These are phyloP conservation scores for Ichneumon xanthorius DNA, from an alignment of 2,888 invertebrate species.

Conservation along the genomic window DNA sequence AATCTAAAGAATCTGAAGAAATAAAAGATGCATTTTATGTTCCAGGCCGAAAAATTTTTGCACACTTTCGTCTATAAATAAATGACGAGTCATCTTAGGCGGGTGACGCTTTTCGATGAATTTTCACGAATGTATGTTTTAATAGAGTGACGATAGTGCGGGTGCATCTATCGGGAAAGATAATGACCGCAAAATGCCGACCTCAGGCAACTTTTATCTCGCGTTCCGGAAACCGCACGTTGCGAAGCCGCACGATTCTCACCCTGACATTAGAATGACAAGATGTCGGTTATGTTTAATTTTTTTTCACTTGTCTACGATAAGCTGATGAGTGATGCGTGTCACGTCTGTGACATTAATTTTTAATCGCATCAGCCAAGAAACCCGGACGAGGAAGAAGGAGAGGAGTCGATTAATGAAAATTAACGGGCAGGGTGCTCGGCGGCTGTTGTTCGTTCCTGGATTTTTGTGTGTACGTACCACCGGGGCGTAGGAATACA, in stretches of 20 bases:
- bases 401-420: neutral
- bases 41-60: neutral
- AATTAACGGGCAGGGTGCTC: conserved; percentile 26
- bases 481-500: conserved; percentile 80
- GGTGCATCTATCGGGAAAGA: conserved; percentile 5
- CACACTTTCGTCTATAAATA: conserved; percentile 3
- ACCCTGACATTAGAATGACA: conserved; percentile 25
- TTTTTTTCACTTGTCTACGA: neutral
- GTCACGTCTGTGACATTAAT: conserved; percentile 1
- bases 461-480: conserved; percentile 63
- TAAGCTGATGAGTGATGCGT: neutral
- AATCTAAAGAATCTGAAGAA: neutral
- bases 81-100: neutral
- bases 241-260: conserved; percentile 11
- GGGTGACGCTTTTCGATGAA: neutral
- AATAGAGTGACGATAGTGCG: neutral
- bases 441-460: conserved; percentile 49
- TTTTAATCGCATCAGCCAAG: conserved; percentile 7
- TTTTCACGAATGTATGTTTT: neutral
- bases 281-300: neutral
- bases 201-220: conserved; percentile 21
- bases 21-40: neutral
- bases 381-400: neutral
- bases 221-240: conserved; percentile 12
- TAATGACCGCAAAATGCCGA: conserved; percentile 15